Base-by-base conservation (phyloP, 2,888 invertebrate genomes). In the Pemphredon lugubris region DNA sequence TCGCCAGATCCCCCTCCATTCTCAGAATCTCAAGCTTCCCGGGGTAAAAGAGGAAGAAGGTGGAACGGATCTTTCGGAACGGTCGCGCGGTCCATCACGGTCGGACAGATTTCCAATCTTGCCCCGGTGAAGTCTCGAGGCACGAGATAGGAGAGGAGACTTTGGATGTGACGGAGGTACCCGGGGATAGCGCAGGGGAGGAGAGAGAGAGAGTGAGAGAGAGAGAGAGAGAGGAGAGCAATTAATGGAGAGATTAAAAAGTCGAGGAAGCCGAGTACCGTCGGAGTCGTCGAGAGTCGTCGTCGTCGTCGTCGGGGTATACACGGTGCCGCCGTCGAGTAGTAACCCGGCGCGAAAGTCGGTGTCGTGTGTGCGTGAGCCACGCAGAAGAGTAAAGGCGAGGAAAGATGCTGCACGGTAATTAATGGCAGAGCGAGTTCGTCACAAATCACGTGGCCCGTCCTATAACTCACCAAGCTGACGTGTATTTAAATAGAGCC, bases 361-460 rank as follows among this genome's bases (percentile, higher is more conserved):
- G 4, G 23, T 3, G 26, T 21, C 30, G 40, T 55, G 55, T 55
- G 14, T 37, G 69, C 55, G 64, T 16, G 39, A 26, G 44, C 50
- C 66, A n/a, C 44, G 58, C 60, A 37, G 57, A 51, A 75, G 71
- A 73, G 81, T 75, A 82, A 83, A 84, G 84, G 85, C 86, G 87
- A 87, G 85, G 86, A 87, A 87, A 87, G 87, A 87, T 87, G 87
- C 85, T 86, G 86, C 82, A 73, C 76, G 77, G 82, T 87, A 87
- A 87, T 87, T 87, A 87, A 87, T 87, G 86, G 85, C 71, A 75
- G 81, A 79, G 81, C 83, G 79, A 82, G 86, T 84, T 84, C 87
- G 84, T 87, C 87, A 84, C 87, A 87, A 87, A 87, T 87, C 87
- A 87, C 84, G 82, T 76, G 76, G 83, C 78, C 83, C 83, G 85